phyloP scores from a whole-genome alignment of 2,113 vertebrate genomes.

The Sardina pilchardus region DNA sequence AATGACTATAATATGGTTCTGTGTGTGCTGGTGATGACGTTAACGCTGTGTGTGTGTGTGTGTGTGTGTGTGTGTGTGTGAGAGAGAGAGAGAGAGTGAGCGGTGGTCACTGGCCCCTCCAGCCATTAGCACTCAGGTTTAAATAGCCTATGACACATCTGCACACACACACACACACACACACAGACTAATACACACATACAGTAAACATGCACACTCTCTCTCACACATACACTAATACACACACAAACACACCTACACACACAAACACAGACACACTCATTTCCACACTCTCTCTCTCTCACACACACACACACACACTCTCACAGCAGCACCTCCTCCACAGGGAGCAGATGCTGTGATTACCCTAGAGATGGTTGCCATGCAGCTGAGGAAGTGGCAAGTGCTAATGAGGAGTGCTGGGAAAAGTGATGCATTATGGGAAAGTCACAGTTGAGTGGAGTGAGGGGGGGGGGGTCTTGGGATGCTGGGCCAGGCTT shows the following conservation, averaged over 20 bases:
- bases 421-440: constrained; percentile 39
- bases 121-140: neutral
- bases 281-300: neutral
- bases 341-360: constrained; percentile 51
- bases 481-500: neutral
- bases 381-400: constrained; percentile 60
- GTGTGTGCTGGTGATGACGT: constrained; percentile 21
- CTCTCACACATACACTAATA: neutral
- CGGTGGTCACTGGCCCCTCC: neutral
- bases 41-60: neutral
- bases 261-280: neutral
- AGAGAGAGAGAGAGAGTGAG: neutral
- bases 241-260: constrained; percentile 7
- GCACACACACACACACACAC: neutral
- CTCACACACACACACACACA: constrained; percentile 18
- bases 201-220: neutral
- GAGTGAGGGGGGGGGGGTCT: neutral
- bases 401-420: constrained; percentile 58
- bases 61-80: neutral
- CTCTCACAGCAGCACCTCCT: neutral
- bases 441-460: neutral
- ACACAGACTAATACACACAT: neutral
- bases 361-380: constrained; percentile 64
- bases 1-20: neutral
- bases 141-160: neutral